Evolutionary conservation across 35 echinoderm and acorn worm genomes (phyloP), one percentile per base, ranked within the genome.

Genomic region (Chiridota heheva): DNA sequence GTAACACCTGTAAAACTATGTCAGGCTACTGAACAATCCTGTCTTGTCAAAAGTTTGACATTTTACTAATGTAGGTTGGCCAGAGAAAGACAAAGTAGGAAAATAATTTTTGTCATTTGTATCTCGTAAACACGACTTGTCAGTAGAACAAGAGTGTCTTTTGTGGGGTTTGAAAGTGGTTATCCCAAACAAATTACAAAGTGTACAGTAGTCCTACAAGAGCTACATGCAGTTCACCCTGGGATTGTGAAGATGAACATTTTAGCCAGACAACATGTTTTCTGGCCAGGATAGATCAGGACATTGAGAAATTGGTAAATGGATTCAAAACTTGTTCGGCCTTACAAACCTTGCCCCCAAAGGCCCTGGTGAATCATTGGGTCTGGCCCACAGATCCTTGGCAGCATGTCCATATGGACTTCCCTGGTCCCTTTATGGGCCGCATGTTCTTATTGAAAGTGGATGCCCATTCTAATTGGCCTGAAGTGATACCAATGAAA

Each of bases 401-500:
- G 72, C 29, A 76, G 28, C 44, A 47, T 31, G 56, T 76, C 36
- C 44, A 77, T 77, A 20, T 58, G 36, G 33, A 77, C 43, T 57
- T 77, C 59, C 5, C 27, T 1, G 73, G 2, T 55, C 47, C 73
- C 53, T 48, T 26, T 51, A 22, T 40, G 7, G 75, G 75, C n/a
- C 40, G 80, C 33, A 60, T 72, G 36, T 81, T 81, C 55, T 69
- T 92, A 13, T 47, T 92, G 18, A 59, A 76, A 7, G 90, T 92
- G 20, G 84, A 92, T 29, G 76, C 76, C 12, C 77, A 82, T 46
- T 82, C 44, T 39, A 86, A 87, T 31, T 92, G 84, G 76, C 78
- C 67, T 38, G 64, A 88, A 40, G 83, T 86, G 12, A 64, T 87
- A 29, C 35, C 53, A 8, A 81, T 76, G 83, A 26, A 59, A 29